These are phyloP conservation scores for Miltochrista miniata DNA, from an alignment of 2,888 invertebrate species.

Conservation along the genomic window DNA sequence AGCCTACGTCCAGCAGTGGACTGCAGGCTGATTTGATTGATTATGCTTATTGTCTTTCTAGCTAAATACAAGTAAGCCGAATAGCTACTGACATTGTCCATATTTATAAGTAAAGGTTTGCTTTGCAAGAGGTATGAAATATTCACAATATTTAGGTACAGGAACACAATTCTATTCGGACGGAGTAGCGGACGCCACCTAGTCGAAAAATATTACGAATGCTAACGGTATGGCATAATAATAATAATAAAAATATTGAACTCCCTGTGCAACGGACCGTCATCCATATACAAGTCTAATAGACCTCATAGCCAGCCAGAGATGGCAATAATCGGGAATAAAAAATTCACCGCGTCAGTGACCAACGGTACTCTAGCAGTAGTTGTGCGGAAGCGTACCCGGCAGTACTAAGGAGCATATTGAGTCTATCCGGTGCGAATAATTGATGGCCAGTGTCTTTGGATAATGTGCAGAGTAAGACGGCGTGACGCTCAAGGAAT, in stretches of 20 bases:
- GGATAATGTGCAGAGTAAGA: constrained; percentile 23
- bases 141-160: too few relatives aligned
- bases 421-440: constrained; percentile 44
- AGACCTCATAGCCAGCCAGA: constrained; percentile 55
- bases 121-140: too few relatives aligned
- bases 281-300: constrained; percentile 43
- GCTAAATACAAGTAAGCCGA: too few relatives aligned
- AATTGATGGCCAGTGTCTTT: constrained; percentile 44
- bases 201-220: too few relatives aligned
- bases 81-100: too few relatives aligned
- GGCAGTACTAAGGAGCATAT: constrained; percentile 28
- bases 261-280: constrained; percentile 6
- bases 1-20: too few relatives aligned
- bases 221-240: too few relatives aligned
- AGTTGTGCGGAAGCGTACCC: constrained; percentile 39
- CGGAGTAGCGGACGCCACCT: too few relatives aligned
- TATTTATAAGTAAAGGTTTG: too few relatives aligned
- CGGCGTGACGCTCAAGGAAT: constrained; percentile 27
- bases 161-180: too few relatives aligned
- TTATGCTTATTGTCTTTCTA: too few relatives aligned
- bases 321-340: constrained; percentile 69
- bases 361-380: constrained; percentile 32
- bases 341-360: constrained; percentile 65
- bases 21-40: too few relatives aligned
- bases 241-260: not conserved